Base-by-base conservation (phyloP, 2,888 invertebrate species). In the Galeruca laticollis region DNA sequence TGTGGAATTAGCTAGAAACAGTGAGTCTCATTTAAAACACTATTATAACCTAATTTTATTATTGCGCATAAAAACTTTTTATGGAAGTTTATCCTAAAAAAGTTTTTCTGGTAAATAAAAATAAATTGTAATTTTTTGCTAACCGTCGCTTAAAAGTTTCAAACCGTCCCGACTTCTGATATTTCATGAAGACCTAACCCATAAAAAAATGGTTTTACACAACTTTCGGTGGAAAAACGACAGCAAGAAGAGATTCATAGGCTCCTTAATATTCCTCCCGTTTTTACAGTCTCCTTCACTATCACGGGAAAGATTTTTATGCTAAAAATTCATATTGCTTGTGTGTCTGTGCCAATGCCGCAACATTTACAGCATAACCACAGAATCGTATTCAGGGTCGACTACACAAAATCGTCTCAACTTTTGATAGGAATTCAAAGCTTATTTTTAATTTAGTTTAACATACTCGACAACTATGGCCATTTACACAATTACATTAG, bases 281-380 rank as follows among this genome's bases (percentile, higher is more conserved):
- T 35, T 57, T 15, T 21, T 57, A 18, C 56, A 57, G 35, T 57
- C 35, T 35, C 35, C 56, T 35, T 3, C 56, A 18, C 56, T 33
- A 57, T 33, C 56, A 57, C 8, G 35, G 35, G 56, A 18, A 57
- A 35, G 56, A 57, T 33, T 57, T 56, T 57, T 57, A 57, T 57
- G 35, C 56, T 57, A 57, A 57, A 57, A 57, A 57, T 57, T 57
- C 56, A 57, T 57, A 57, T 31, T 57, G 21, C 10, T 18, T 37
- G 56, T 57, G 35, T 57, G 31, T 33, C 35, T 57, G 56, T 35
- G 56, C 56, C 56, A 35, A 57, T 57, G 56, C 56, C 56, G 56
- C 56, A 57, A 33, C 56, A 33, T 57, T 33, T 37, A 57, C 56
- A 18, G 56, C 35, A 57, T 15, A 35, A 33, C 10, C 10, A 35